Evolutionary conservation across 2,113 vertebrate genomes (phyloP), one percentile per base, ranked within the genome.

Genomic region (Trachemys scripta): DNA sequence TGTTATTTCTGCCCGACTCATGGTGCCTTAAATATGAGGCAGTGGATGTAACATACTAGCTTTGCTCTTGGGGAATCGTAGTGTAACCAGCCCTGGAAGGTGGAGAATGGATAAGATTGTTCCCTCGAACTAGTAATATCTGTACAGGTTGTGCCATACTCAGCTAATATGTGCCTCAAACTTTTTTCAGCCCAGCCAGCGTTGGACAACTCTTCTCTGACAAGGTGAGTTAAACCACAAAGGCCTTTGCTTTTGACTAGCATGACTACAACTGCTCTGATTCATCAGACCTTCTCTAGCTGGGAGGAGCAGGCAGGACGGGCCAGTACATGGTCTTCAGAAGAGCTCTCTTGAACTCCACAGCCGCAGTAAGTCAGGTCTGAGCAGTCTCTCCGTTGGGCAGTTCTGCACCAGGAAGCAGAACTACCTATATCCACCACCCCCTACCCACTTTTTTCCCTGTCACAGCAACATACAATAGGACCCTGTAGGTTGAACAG

Each of bases 221-320:
- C 54, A 87, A 87, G 90, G 98, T 98, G 95, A 95, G 98, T 96
- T 95, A 78, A 72, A 88, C 2, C 38, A 53, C 1, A 79, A 80
- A 24, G 16, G 2, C 53, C 20, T 89, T 38, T 7, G n/a, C 14
- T 91, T 53, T 10, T 88, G 75, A 0, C n/a, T 93, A 47, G n/a
- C 6, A 45, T 53, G 1, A 13, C 10, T 53, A 0, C 10, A 17
- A 16, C 35, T 82, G 51, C 65, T n/a, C 50, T 50, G 38, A 16
- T n/a, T 84, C 17, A 0, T 56, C 80, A 12, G n/a, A 72, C 9
- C 38, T 12, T 49, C 79, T 82, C 47, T 3, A 22, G 56, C 22
- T 78, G 17, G 47, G 83, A 45, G 31, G 20, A 75, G 0, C 47
- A 8, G 14, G 47, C 3, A 9, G 84, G 50, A 2, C 50, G 10